Percentiles rank a stretch among this genome's conserved stretches.
Evolutionary conservation across 2,888 invertebrate species (phyloP).

Genomic region (Aethes cnicana): DNA sequence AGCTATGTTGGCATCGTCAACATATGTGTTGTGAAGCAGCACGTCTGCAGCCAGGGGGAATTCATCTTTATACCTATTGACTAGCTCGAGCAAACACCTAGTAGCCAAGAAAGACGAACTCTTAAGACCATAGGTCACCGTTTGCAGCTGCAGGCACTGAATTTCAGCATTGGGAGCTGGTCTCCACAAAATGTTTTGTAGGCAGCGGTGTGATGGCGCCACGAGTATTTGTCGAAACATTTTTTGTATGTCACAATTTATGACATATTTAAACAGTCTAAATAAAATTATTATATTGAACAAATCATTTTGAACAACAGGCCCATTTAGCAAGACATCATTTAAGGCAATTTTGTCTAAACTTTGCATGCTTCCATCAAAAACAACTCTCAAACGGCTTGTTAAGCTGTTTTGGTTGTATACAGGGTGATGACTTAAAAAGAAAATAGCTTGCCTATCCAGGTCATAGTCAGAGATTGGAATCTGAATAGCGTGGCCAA

Average conservation of each 20-base stretch:
- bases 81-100: slow-evolving; percentile 26
- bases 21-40: neutral
- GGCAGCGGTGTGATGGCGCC: neutral
- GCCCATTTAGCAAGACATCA: slow-evolving; percentile 22
- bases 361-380: neutral
- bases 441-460: slow-evolving; percentile 5
- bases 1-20: neutral
- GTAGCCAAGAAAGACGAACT: slow-evolving; percentile 25
- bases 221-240: neutral
- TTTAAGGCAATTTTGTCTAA: neutral
- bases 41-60: slow-evolving; percentile 29
- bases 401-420: slow-evolving; percentile 1
- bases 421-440: slow-evolving; percentile 7
- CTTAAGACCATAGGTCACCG: slow-evolving; percentile 30
- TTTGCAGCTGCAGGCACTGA: slow-evolving; percentile 5
- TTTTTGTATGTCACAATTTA: slow-evolving; percentile 5
- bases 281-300: slow-evolving; percentile 14
- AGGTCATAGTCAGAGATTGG: slow-evolving; percentile 1
- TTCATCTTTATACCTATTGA: slow-evolving; percentile 3
- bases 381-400: neutral
- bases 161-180: neutral
- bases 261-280: neutral
- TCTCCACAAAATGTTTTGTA: slow-evolving; percentile 5
- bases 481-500: slow-evolving; percentile 5
- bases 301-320: slow-evolving; percentile 17